A percentile compares a stretch with the other conserved stretches of the same genome.
phyloP scores from a whole-genome alignment of 2,888 invertebrate genomes.

The Seira ritae region DNA sequence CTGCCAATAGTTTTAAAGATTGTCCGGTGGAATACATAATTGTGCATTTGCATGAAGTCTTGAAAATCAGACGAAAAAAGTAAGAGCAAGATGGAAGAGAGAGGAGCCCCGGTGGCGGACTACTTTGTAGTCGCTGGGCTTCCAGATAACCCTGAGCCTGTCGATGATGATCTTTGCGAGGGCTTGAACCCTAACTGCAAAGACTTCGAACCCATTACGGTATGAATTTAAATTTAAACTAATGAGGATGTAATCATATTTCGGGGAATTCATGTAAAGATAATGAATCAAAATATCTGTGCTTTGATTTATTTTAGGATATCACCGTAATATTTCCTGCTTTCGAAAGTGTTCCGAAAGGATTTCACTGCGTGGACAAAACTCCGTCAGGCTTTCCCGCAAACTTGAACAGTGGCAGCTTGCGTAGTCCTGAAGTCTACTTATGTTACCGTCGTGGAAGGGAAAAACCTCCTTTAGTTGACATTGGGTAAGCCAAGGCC shows the following conservation, averaged over 20 bases:
- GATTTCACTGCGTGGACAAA: conserved; percentile 83
- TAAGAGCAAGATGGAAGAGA: conserved; percentile 65
- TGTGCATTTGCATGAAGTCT: background rate
- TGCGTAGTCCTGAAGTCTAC: conserved; percentile 94
- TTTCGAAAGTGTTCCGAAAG: conserved; percentile 88
- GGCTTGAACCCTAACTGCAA: conserved; percentile 86
- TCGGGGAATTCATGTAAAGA: background rate
- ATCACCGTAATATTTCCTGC: conserved; percentile 93
- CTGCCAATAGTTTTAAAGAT: background rate
- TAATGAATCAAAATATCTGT: background rate
- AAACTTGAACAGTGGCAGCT: conserved; percentile 97
- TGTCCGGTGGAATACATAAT: background rate
- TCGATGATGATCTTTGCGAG: conserved; percentile 87
- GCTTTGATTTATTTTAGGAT: conserved; percentile 78
- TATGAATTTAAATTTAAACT: conserved; percentile 31
- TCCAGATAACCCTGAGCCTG: conserved; percentile 86
- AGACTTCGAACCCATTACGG: conserved; percentile 92
- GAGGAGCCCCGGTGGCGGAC: conserved; percentile 84
- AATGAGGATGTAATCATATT: background rate
- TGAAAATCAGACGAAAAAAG: background rate
- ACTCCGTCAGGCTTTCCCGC: conserved; percentile 93
- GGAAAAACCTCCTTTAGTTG: conserved; percentile 97
- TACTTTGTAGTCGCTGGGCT: conserved; percentile 99
- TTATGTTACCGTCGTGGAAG: conserved; percentile 94
- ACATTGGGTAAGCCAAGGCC: conserved; percentile 87